Percentiles rank a stretch among this genome's conserved stretches.
Evolutionary conservation across 92 coral and sea anemone species (phyloP).

Genomic region (Zoanthus sansibaricus): DNA sequence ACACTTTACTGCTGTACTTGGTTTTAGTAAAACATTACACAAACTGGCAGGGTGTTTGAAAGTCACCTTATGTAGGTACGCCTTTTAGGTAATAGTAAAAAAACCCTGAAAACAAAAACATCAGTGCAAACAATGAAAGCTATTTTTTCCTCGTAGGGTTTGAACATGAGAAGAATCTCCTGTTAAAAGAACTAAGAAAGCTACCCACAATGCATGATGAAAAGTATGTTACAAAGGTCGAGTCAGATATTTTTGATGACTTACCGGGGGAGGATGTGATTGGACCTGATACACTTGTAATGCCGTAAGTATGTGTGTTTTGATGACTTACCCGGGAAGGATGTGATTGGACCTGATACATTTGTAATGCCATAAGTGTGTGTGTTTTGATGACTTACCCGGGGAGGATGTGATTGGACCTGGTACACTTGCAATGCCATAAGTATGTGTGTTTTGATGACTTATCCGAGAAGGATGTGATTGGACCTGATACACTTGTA

Average conservation of each 20-base stretch:
- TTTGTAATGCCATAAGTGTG: slow-evolving; percentile 98
- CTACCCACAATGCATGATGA: slow-evolving; percentile 92
- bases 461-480: no score
- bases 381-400: no score
- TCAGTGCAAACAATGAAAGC: neutral
- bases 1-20: no score
- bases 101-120: neutral
- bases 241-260: slow-evolving; percentile 76
- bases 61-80: no score
- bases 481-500: no score
- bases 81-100: no score
- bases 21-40: no score
- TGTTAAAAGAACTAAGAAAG: slow-evolving; percentile 77
- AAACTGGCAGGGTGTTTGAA: no score
- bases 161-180: slow-evolving; percentile 74
- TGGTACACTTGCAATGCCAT: no score
- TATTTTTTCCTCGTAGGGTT: slow-evolving; percentile 55
- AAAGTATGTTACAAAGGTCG: slow-evolving; percentile 73
- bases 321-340: slow-evolving; percentile 86
- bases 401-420: no score
- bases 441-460: no score
- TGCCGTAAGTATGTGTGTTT: slow-evolving; percentile 86
- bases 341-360: slow-evolving; percentile 75
- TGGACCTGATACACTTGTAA: slow-evolving; percentile 83
- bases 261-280: slow-evolving; percentile 82